Conservation (phyloP, 2,113 vertebrate species). For the Tylochromis polylepis region DNA sequence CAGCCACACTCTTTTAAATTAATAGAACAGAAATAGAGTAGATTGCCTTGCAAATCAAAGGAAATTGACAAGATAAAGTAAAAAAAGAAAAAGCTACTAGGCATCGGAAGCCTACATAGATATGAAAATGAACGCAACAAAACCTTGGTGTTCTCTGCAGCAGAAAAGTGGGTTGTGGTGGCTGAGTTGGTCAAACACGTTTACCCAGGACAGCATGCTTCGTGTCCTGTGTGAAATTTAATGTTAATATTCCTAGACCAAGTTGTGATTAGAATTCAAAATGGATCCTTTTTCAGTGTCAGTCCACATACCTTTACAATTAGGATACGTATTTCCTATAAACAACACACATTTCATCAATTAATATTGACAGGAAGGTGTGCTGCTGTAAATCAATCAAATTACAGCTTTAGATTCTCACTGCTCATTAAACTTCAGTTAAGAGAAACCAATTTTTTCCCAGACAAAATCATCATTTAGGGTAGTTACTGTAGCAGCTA, state of each 20-base stretch:
- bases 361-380: background rate
- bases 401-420: background rate
- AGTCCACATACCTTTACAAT: background rate
- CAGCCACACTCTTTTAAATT: background rate
- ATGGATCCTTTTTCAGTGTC: background rate
- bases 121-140: background rate
- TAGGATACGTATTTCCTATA: background rate
- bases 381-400: background rate
- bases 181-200: background rate
- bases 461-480: background rate
- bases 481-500: background rate
- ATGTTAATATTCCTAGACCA: background rate
- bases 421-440: background rate
- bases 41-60: background rate
- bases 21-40: background rate
- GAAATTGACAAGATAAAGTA: background rate
- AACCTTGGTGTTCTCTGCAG: background rate
- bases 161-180: background rate
- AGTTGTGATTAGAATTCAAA: background rate
- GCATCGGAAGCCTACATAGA: background rate
- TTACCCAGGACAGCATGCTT: background rate
- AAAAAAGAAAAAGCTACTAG: background rate
- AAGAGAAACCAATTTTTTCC: background rate
- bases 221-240: background rate
- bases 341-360: background rate